Evolutionary conservation across 2,888 invertebrate species (phyloP), one percentile per base, ranked within the genome.

Genomic region (Hartigia nigra): DNA sequence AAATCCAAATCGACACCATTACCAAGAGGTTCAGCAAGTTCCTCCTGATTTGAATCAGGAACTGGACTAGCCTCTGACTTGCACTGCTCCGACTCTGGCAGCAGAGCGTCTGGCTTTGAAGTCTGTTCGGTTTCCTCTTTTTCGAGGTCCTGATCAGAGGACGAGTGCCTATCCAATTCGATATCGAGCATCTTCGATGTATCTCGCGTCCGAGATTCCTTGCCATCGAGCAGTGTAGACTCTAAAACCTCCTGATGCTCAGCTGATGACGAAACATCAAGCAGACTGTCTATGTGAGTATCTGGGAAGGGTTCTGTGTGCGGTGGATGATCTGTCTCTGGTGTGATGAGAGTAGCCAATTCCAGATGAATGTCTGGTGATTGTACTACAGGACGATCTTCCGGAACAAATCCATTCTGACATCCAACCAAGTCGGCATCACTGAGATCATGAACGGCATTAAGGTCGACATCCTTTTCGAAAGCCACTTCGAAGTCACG

Each of bases 371-470:
- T 69, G 69, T 82, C 83, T 12, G 79, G 75, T 12, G 82, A 80
- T 34, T 78, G 31, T 75, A 77, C 77, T n/a, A 74, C 70, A 32
- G 69, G 69, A 23, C 39, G 32, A 70, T 82, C 81, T 75, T 82
- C 78, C 77, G 78, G 80, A 12, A 77, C 77, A 35, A 79, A 80
- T 3, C 78, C 81, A 1, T 79, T 74, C 34, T 80, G 82, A 12
- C 77, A 1, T 85, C 84, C 77, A 75, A 83, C 69, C 0, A 88
- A 70, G 76, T 91, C 90, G 0, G 82, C 84, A 31, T 89, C 91
- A 37, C 84, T 86, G 12, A 91, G 82, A 75, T 89, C 88, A 91
- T 93, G 90, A 89, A 93, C 85, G 90, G 93, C 86, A 91, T 92
- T 92, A 89, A 94, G 83, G 92, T 94, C 92, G 3, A 88, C 86